Evolutionary conservation across 2,888 invertebrate genomes (phyloP).

Genomic region (Mimas tiliae): DNA sequence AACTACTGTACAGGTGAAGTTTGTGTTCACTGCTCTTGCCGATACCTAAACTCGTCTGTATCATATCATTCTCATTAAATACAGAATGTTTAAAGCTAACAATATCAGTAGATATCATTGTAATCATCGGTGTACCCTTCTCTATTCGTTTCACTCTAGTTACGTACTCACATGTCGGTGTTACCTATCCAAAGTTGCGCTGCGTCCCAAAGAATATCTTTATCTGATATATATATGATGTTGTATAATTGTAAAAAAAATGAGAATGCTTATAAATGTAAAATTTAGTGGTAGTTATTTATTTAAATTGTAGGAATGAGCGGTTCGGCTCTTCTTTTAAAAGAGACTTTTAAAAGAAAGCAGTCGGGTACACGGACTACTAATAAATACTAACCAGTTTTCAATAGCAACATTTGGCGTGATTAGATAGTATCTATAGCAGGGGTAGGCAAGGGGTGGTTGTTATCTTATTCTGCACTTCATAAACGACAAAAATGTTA

Average conservation of each 20-base stretch:
- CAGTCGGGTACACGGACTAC: conserved; percentile 53
- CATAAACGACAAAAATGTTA: background rate
- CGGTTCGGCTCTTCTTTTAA: conserved; percentile 77
- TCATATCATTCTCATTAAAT: background rate
- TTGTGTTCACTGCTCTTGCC: no score
- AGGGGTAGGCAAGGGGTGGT: conserved; percentile 32
- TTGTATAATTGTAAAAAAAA: conserved; percentile 83
- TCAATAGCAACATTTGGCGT: conserved; percentile 38
- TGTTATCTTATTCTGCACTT: background rate
- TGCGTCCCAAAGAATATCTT: conserved; percentile 81
- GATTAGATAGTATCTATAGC: background rate
- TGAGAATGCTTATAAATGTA: conserved; percentile 81
- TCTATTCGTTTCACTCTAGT: conserved; percentile 32
- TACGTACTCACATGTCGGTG: conserved; percentile 35
- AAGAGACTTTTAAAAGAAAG: conserved; percentile 74
- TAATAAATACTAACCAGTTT: conserved; percentile 59
- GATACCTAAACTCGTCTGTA: background rate
- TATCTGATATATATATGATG: conserved; percentile 62
- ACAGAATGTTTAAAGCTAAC: conserved; percentile 9
- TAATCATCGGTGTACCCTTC: conserved; percentile 40
- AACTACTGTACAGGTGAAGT: no score
- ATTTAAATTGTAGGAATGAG: conserved; percentile 68
- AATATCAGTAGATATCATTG: conserved; percentile 32
- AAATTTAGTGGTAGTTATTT: conserved; percentile 81
- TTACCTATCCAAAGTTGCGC: conserved; percentile 78